phyloP scores from a whole-genome alignment of 1,140 invertebrate genomes.

The Drosophila nebulosa region DNA sequence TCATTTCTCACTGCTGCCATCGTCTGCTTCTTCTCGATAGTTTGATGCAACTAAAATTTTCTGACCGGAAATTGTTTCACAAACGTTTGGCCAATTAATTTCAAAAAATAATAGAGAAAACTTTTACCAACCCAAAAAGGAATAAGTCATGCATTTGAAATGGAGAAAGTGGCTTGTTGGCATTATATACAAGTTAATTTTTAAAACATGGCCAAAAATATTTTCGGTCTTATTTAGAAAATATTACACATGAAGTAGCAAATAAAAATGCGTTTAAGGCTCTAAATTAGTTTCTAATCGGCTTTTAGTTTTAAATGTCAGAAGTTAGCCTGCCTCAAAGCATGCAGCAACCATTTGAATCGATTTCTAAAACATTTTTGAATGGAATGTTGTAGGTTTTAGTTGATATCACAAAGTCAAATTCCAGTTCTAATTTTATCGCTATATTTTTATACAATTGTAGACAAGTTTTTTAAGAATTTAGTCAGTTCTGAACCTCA shows the following conservation, averaged over 20 bases:
- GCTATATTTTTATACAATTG: too few species aligned
- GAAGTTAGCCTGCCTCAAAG: neutral
- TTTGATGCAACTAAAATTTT: conserved; percentile 45
- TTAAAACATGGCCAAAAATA: neutral
- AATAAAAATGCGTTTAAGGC: too few species aligned
- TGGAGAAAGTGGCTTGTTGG: neutral
- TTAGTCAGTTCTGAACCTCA: too few species aligned
- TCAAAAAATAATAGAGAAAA: conserved; percentile 59
- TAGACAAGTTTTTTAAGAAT: too few species aligned
- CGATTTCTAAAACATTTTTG: too few species aligned
- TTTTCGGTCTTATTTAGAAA: neutral
- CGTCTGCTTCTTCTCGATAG: conserved; percentile 11
- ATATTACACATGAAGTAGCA: neutral
- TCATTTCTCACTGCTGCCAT: conserved; percentile 29
- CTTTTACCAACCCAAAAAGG: conserved; percentile 1
- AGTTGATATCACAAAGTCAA: too few species aligned
- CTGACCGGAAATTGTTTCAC: conserved; percentile 78
- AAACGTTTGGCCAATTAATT: conserved; percentile 71
- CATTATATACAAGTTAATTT: neutral
- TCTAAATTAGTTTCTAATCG: neutral
- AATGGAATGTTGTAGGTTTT: too few species aligned
- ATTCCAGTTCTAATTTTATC: too few species aligned
- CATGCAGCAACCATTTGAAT: neutral
- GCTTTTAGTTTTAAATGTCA: neutral
- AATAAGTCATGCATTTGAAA: neutral